These are phyloP conservation scores for Leptopilina boulardi DNA, from an alignment of 1,140 invertebrate genomes.

Conservation along the genomic window DNA sequence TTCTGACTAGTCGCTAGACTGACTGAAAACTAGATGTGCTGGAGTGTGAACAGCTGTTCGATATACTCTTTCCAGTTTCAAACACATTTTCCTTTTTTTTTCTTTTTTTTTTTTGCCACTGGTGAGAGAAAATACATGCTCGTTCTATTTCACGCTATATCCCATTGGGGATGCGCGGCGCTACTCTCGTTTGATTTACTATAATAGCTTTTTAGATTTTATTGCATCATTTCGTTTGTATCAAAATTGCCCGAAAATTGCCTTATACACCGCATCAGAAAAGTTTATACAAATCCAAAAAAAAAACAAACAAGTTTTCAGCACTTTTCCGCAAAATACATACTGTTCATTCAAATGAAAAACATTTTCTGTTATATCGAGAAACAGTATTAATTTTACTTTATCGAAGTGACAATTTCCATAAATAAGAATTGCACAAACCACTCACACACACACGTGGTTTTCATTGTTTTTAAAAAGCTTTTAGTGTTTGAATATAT, in stretches of 20 bases:
- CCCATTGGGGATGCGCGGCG: background rate
- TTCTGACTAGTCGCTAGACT: conserved; percentile 1
- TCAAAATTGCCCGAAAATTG: background rate
- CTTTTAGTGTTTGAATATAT: background rate
- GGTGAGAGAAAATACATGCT: conserved; percentile 19
- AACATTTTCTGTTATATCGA: no score
- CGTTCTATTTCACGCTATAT: conserved; percentile 31
- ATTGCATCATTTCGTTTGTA: background rate
- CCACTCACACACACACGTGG: no score
- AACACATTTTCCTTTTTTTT: background rate
- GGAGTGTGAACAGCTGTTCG: conserved; percentile 30
- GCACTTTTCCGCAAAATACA: background rate
- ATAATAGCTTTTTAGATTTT: conserved; percentile 20
- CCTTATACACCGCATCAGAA: background rate
- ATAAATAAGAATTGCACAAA: no score
- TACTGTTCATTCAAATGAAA: background rate
- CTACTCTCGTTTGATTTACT: conserved; percentile 4
- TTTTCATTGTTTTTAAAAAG: background rate
- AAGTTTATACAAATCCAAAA: background rate
- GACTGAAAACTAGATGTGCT: conserved; percentile 5
- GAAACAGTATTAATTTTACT: no score
- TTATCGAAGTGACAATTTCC: no score
- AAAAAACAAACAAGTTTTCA: background rate
- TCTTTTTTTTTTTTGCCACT: conserved; percentile 5
- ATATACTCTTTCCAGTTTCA: conserved; percentile 19